Conservation (phyloP, 2,888 invertebrate species). For the Stramonita haemastoma region DNA sequence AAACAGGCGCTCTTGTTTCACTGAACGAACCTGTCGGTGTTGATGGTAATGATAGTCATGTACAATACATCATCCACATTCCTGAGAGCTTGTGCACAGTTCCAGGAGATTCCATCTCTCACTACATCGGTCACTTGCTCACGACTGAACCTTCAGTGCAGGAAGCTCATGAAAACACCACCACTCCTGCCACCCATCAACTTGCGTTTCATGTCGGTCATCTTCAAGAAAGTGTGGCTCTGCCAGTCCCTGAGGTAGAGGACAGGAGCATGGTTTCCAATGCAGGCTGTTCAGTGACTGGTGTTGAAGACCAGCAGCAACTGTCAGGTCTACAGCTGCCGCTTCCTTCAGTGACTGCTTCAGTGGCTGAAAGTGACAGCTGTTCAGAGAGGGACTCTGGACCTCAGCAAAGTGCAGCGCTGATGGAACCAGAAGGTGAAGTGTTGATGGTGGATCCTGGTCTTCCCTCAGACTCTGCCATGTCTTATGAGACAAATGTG, state of each 20-base stretch:
- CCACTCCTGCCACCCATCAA: too few relatives aligned
- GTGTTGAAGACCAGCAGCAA: too few relatives aligned
- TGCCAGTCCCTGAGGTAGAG: background rate
- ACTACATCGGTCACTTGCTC: conserved; percentile 59
- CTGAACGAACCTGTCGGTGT: conserved; percentile 53
- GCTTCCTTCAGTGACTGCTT: too few relatives aligned
- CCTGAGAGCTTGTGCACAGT: conserved; percentile 48
- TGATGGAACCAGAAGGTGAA: too few relatives aligned
- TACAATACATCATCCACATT: conserved; percentile 59
- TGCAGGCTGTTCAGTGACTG: too few relatives aligned
- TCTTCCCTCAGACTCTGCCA: too few relatives aligned
- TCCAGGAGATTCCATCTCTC: conserved; percentile 51
- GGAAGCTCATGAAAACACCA: background rate
- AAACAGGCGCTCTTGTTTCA: background rate
- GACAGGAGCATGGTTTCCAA: background rate
- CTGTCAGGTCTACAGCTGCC: too few relatives aligned
- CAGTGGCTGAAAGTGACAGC: too few relatives aligned
- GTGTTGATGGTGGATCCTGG: too few relatives aligned
- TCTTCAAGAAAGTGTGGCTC: background rate
- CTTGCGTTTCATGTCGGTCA: background rate
- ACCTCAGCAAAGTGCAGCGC: too few relatives aligned
- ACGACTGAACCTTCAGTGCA: conserved; percentile 54
- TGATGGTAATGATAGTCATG: conserved; percentile 53
- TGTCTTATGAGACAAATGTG: too few relatives aligned
- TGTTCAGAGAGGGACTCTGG: too few relatives aligned